Percentiles rank a stretch among this genome's conserved stretches.
Conservation (phyloP, 2,113 vertebrate species). For the Microtus montanus region DNA sequence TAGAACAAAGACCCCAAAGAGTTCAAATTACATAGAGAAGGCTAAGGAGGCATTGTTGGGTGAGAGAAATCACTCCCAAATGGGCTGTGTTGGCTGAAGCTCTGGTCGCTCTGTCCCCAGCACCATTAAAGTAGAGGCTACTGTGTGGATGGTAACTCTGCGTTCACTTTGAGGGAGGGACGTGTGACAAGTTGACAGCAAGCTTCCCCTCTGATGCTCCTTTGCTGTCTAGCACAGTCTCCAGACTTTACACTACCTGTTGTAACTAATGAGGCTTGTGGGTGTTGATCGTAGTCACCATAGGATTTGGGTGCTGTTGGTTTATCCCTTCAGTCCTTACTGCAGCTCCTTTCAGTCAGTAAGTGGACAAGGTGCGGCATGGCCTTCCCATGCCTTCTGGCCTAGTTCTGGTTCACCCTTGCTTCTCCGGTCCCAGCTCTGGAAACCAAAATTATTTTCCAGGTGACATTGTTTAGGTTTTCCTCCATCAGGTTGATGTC, state of each 20-base stretch:
- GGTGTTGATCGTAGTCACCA: background rate
- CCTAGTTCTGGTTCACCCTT: background rate
- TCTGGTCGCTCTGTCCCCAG: background rate
- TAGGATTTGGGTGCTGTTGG: background rate
- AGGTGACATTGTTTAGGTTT: slow-evolving; percentile 8
- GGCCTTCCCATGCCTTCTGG: background rate
- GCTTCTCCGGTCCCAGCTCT: background rate
- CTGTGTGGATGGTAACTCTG: background rate
- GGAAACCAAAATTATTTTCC: background rate
- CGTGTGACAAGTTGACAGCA: fast-evolving
- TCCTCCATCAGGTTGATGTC: background rate
- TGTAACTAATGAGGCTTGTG: background rate
- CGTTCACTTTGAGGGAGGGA: background rate
- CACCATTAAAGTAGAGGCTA: background rate
- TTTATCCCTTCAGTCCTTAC: fast-evolving
- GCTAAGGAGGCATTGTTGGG: background rate
- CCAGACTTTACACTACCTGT: fast-evolving
- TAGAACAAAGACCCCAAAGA: background rate
- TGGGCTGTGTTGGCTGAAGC: background rate
- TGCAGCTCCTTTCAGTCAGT: background rate
- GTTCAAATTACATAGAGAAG: background rate
- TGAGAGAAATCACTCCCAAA: background rate
- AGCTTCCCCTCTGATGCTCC: background rate
- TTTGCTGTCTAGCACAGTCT: background rate
- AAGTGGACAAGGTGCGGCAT: background rate